These are phyloP conservation scores for Damaliscus lunatus DNA, from an alignment of 2,113 vertebrate species.

Conservation along the genomic window DNA sequence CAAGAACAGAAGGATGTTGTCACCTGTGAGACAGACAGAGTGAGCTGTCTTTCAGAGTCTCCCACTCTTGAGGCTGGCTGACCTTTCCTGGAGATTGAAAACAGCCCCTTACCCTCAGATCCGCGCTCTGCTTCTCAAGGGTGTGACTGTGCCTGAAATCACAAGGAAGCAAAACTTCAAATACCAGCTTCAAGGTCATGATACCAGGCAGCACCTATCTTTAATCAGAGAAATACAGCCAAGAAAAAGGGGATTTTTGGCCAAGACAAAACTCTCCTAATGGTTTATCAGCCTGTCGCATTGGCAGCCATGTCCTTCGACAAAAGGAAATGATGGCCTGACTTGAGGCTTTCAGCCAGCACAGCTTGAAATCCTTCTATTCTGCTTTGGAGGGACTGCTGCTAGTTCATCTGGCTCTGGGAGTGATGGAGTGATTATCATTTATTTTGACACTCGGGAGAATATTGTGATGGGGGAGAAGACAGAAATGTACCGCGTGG, in stretches of 20 bases:
- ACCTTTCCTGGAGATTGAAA: conserved; percentile 66
- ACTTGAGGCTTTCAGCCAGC: neutral
- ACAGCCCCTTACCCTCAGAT: conserved; percentile 46
- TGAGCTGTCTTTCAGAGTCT: neutral
- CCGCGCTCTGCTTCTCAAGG: conserved; percentile 47
- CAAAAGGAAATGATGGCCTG: neutral
- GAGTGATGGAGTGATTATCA: neutral
- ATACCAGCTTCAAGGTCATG: conserved; percentile 55
- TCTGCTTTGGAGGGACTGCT: neutral
- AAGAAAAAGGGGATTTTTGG: neutral
- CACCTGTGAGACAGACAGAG: neutral
- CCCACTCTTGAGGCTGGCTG: conserved; percentile 40
- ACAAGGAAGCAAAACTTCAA: conserved; percentile 57
- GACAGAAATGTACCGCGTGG: neutral
- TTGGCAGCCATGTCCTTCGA: neutral
- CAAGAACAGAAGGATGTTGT: conserved; percentile 30
- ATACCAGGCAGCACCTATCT: neutral
- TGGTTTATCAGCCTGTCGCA: conserved; percentile 32
- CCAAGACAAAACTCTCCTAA: neutral
- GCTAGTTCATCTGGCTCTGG: neutral
- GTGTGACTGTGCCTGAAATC: conserved; percentile 9
- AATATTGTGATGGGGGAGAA: neutral
- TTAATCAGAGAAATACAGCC: neutral
- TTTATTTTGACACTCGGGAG: neutral
- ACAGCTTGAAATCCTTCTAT: conserved; percentile 36